Base-by-base conservation (phyloP, 2,888 invertebrate genomes). In the Ommatoiulus sabulosus region DNA sequence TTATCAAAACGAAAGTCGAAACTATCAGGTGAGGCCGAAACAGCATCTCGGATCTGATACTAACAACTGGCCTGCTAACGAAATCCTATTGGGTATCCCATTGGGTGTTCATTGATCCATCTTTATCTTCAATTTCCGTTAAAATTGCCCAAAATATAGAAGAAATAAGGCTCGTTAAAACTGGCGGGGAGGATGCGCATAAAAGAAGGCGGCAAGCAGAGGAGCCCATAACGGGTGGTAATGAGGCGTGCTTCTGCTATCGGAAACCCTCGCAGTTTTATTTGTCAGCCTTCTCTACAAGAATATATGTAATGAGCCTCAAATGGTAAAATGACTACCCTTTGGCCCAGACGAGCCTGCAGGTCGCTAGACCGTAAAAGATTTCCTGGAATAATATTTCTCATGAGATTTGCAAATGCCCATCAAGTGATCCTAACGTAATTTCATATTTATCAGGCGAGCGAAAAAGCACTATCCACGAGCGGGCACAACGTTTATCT, bases 91-190 rank as follows among this genome's bases (percentile, higher is more conserved):
- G 1, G 57, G 57, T n/a, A 57, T 57, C 57, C 57, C 57, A 57
- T 57, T 57, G 57, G 57, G 57, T 57, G 57, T 57, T 57, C 57
- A 57, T 57, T 57, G 57, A 57, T 57, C 57, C 57, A 57, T 57
- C 57, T 57, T 57, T 57, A 57, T 57, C 57, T 57, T 57, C 57
- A 57, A 57, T 57, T 57, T 57, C 57, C 57, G 57, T 57, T 57
- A 57, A 57, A 57, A 57, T 57, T 57, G 57, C 57, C 35, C 57
- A 57, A 57, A 57, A 57, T 57, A 57, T 57, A 57, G 57, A 17
- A 57, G 57, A 57, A 57, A 57, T 57, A 57, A 57, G 57, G 57
- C 57, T 57, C 57, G 57, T 57, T 57, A 57, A 57, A 57, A 57
- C n/a, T 57, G n/a, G n/a, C 4, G 57, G 57, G 57, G 52, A 7